Conservation (phyloP, 2,113 vertebrate genomes). For the Empidonax traillii region DNA sequence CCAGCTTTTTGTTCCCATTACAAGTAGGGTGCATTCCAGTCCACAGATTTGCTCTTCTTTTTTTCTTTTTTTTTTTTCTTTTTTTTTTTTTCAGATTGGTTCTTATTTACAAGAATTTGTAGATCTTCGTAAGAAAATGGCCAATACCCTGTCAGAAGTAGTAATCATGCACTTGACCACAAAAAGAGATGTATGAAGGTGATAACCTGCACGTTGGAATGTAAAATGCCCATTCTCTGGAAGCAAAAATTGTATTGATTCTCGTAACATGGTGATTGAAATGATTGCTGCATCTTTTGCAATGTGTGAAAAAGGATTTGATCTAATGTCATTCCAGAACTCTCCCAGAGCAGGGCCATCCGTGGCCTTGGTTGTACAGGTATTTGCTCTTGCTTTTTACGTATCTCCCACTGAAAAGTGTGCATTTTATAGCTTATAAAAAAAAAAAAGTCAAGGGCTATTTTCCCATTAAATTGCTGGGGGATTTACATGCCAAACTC, state of each 20-base stretch:
- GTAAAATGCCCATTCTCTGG: constrained; percentile 62
- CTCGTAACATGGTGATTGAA: constrained; percentile 62
- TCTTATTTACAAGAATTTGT: constrained; percentile 81
- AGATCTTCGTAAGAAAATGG: constrained; percentile 68
- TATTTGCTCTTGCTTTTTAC: constrained; percentile 40
- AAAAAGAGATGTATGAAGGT: constrained; percentile 68
- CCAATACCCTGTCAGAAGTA: constrained; percentile 68
- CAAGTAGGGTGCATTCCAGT: constrained; percentile 86
- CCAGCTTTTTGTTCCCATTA: constrained; percentile 87
- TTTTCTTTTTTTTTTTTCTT: background rate
- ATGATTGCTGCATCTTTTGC: constrained; percentile 67
- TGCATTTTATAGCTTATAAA: constrained; percentile 37
- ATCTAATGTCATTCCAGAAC: constrained; percentile 65
- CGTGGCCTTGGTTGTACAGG: constrained; percentile 20
- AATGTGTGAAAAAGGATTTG: constrained; percentile 61
- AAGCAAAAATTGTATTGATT: constrained; percentile 65
- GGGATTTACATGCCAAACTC: constrained; percentile 72
- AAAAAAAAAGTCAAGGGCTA: background rate
- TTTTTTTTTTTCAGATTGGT: constrained; percentile 57
- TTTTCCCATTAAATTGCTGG: constrained; percentile 61
- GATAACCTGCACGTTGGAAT: constrained; percentile 66
- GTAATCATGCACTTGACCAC: constrained; percentile 70
- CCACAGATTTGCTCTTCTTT: constrained; percentile 77
- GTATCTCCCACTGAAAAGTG: constrained; percentile 50
- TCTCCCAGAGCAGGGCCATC: constrained; percentile 10